Percentiles rank a stretch among this genome's conserved stretches.
Evolutionary conservation across 2,888 invertebrate species (phyloP).

Genomic region (Odontocolon sp.): DNA sequence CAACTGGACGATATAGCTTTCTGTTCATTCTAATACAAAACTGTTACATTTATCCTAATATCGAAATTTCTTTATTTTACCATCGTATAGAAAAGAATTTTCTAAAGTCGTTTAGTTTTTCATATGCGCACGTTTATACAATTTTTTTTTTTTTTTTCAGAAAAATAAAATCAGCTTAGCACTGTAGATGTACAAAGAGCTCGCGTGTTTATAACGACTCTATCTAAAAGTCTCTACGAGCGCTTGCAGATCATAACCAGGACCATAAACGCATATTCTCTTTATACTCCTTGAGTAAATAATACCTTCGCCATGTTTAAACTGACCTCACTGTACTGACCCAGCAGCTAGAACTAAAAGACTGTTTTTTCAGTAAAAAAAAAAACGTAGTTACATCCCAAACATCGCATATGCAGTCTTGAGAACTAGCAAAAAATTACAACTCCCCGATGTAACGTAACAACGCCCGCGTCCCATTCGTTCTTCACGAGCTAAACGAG

Average conservation of each 20-base stretch:
- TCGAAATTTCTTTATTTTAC: too few relatives aligned
- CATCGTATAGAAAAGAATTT: too few relatives aligned
- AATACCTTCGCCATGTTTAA: neutral
- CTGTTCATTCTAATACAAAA: too few relatives aligned
- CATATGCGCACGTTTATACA: too few relatives aligned
- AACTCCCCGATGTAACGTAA: constrained; percentile 43
- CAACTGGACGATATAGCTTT: too few relatives aligned
- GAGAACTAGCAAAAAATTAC: constrained; percentile 23
- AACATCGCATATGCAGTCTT: constrained; percentile 1
- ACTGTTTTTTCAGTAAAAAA: neutral
- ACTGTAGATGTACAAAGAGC: neutral
- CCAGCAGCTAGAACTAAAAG: neutral
- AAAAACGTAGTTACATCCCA: constrained; percentile 8
- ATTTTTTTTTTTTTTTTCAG: too few relatives aligned
- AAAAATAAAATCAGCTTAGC: neutral
- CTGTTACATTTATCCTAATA: too few relatives aligned
- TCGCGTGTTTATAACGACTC: constrained; percentile 4
- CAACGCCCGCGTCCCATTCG: constrained; percentile 13
- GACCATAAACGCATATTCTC: constrained; percentile 37
- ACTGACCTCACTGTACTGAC: constrained; percentile 24
- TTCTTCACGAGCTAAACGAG: constrained; percentile 1
- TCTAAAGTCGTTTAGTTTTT: too few relatives aligned
- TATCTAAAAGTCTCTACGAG: constrained; percentile 9
- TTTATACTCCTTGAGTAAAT: neutral
- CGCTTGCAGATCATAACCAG: constrained; percentile 20